Evolutionary conservation across 2,113 vertebrate genomes (phyloP).

Genomic region (Bufo bufo): DNA sequence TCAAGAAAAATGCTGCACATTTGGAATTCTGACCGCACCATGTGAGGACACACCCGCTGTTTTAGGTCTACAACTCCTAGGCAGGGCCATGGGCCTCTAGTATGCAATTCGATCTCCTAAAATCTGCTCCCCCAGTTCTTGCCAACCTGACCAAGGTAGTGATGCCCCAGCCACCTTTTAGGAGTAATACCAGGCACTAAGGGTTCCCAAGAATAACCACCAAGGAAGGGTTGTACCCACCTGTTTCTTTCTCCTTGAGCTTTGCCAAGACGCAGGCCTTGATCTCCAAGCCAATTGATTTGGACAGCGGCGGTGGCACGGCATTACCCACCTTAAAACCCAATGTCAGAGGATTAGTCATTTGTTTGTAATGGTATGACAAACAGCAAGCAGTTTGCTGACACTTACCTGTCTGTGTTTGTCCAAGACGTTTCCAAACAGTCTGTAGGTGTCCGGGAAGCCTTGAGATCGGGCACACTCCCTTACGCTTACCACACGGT

Average conservation of each 20-base stretch:
- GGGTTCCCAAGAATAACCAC: background rate
- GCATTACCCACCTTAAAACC: constrained; percentile 86
- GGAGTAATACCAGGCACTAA: too few species aligned
- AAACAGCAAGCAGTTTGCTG: rapidly evolving
- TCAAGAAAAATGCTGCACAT: too few species aligned
- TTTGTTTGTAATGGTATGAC: background rate
- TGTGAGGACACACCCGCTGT: too few species aligned
- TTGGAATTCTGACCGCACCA: too few species aligned
- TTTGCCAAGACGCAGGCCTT: constrained; percentile 78
- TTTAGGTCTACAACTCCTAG: too few species aligned
- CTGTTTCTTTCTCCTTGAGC: constrained; percentile 77
- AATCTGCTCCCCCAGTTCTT: too few species aligned
- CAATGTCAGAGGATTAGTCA: background rate
- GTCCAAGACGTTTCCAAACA: constrained; percentile 93
- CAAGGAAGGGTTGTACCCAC: constrained; percentile 60
- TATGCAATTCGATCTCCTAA: too few species aligned
- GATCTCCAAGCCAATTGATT: constrained; percentile 90
- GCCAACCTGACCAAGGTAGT: too few species aligned
- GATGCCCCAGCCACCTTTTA: too few species aligned
- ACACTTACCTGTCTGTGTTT: constrained; percentile 89
- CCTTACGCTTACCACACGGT: constrained; percentile 92
- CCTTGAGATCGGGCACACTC: constrained; percentile 95
- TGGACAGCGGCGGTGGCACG: constrained; percentile 89
- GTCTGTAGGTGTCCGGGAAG: constrained; percentile 91
- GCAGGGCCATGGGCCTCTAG: too few species aligned